phyloP scores from a whole-genome alignment of 1,140 invertebrate species.

The Macrocentrus cingulum region DNA sequence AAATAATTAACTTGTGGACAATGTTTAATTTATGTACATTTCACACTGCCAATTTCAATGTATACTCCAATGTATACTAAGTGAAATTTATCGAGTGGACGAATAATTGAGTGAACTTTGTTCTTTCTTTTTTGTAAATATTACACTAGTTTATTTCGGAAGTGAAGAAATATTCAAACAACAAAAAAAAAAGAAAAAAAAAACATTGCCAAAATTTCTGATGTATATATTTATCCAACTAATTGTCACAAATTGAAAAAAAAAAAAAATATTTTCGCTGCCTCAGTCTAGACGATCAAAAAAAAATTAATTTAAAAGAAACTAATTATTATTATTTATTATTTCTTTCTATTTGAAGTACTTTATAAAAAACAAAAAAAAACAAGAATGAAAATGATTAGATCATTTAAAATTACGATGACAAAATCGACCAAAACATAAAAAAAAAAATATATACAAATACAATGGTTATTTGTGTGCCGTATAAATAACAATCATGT shows the following conservation, averaged over 20 bases:
- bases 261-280: conserved; percentile 5
- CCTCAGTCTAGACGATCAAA: not conserved
- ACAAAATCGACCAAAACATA: conserved; percentile 19
- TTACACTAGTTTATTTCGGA: conserved; percentile 1
- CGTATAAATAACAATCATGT: conserved; percentile 10
- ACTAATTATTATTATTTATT: no score
- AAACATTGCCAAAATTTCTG: not conserved
- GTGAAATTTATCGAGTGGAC: conserved; percentile 6
- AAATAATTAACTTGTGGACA: not conserved
- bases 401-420: conserved; percentile 6
- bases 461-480: conserved; percentile 13
- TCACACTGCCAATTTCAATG: conserved; percentile 12
- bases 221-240: not conserved
- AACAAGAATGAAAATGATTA: not conserved
- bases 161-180: no score
- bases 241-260: conserved; percentile 1
- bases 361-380: not conserved
- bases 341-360: no score
- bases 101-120: not conserved
- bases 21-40: conserved; percentile 3
- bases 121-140: conserved; percentile 14
- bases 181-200: not conserved
- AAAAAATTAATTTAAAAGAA: no score
- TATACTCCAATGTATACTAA: conserved; percentile 8
- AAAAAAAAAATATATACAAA: not conserved